Percentiles rank a stretch among this genome's conserved stretches.
phyloP scores from a whole-genome alignment of 1,140 invertebrate species.

The Bombus polaris region DNA sequence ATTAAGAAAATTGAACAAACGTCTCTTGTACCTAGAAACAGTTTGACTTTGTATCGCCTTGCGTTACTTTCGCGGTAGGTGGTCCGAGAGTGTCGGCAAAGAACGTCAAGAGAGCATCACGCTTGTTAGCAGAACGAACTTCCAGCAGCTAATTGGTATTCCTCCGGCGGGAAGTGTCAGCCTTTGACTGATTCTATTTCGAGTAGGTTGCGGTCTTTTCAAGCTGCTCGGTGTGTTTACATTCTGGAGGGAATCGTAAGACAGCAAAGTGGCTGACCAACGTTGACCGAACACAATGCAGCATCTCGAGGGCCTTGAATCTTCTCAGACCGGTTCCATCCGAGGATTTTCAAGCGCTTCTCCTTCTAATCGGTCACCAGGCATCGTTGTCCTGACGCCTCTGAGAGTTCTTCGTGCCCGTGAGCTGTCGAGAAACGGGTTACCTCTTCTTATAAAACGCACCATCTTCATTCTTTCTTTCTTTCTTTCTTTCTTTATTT shows the following conservation, averaged over 20 bases:
- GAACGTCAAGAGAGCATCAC: slow-evolving; percentile 36
- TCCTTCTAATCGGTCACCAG: slow-evolving; percentile 33
- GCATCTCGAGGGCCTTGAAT: not conserved
- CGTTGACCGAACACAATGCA: not conserved
- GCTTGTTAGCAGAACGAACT: slow-evolving; percentile 28
- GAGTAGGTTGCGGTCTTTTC: slow-evolving; percentile 30
- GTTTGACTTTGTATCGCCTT: too few species aligned
- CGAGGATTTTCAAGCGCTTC: slow-evolving; percentile 1
- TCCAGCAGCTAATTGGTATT: slow-evolving; percentile 49
- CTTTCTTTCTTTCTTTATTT: not conserved
- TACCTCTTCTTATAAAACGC: not conserved
- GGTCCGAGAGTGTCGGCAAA: not conserved
- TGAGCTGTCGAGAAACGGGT: not conserved
- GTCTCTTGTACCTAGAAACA: too few species aligned
- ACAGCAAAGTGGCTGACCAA: slow-evolving; percentile 35
- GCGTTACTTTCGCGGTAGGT: not conserved
- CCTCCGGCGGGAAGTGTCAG: slow-evolving; percentile 37
- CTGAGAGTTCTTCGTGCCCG: not conserved
- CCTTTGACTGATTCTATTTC: slow-evolving; percentile 51
- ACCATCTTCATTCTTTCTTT: not conserved
- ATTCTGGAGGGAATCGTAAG: slow-evolving; percentile 15
- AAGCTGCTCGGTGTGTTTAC: slow-evolving; percentile 21
- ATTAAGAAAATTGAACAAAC: too few species aligned
- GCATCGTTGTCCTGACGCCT: slow-evolving; percentile 17
- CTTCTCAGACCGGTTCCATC: slow-evolving; percentile 28